Base-by-base conservation (phyloP, 1,140 invertebrate species). In the Drosophila teissieri region DNA sequence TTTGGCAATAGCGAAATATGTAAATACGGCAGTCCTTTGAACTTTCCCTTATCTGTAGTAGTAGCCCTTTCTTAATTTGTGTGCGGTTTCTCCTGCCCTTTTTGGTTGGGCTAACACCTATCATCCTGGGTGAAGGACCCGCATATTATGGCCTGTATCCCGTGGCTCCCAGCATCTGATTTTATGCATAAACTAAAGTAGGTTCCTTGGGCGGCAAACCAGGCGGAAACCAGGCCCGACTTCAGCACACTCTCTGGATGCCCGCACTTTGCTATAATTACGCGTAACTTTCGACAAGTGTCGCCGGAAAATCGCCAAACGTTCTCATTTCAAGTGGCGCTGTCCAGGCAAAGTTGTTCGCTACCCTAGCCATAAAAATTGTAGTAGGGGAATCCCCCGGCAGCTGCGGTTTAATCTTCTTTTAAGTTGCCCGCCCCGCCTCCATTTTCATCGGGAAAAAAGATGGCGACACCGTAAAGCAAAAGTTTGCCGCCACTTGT, bases 241-340 rank as follows among this genome's bases (percentile, higher is more conserved):
- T 52, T 54, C 46, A 39, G 44, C 12, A 34, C 31, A 39, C 37
- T 37, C 61, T 54, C 55, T 40, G 52, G 31, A 48, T 39, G 39
- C 74, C 74, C 64, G 54, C 74, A 69, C 75, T 69, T 65, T 64
- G 83, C 88, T 75, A 78, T 88, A 88, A 88, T 89, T 88, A 88
- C 84, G 83, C 84, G 84, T 63, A 88, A 88, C 80, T 88, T 88
- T 86, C 83, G 83, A 89, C 83, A 86, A 86, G 83, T 86, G 83
- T 86, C 80, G 83, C 68, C 76, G 61, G 55, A 75, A 86, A 85
- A 86, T 86, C 82, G 81, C 79, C 84, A 88, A 57, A 46, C 68
- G 64, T 57, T 70, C 68, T 57, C 52, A 70, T 70, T 49, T 70
- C 64, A 69, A 70, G 65, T 70, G 55, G 22, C 60, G 46, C 53